Evolutionary conservation across 2,888 invertebrate genomes (phyloP).

Genomic region (Epinotia brunnichana): DNA sequence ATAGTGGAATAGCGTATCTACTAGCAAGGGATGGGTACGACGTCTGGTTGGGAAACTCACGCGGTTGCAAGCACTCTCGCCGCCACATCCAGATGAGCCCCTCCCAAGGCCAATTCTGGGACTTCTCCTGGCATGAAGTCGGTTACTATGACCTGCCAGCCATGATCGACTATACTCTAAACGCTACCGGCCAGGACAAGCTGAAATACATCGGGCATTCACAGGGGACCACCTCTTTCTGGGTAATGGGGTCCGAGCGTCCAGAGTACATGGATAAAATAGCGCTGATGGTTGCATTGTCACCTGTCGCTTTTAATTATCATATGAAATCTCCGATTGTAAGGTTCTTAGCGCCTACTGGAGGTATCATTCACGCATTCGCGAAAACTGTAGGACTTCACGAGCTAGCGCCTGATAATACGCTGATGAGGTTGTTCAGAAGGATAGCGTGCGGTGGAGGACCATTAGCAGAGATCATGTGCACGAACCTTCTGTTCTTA

Average conservation of each 20-base stretch:
- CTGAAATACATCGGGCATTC: slow-evolving; percentile 89
- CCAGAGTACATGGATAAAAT: slow-evolving; percentile 84
- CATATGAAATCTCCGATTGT: slow-evolving; percentile 67
- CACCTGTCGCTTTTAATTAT: slow-evolving; percentile 83
- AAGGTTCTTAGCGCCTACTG: slow-evolving; percentile 60
- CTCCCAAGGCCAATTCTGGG: slow-evolving; percentile 82
- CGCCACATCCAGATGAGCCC: slow-evolving; percentile 75
- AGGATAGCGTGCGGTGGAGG: slow-evolving; percentile 71
- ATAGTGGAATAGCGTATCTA: slow-evolving; percentile 68
- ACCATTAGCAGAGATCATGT: slow-evolving; percentile 77
- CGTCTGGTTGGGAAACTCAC: slow-evolving; percentile 91
- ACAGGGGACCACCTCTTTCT: slow-evolving; percentile 86
- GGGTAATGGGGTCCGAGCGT: slow-evolving; percentile 80
- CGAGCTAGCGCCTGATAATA: slow-evolving; percentile 86
- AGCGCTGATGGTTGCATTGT: slow-evolving; percentile 80
- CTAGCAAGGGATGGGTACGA: slow-evolving; percentile 86
- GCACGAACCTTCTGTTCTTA: slow-evolving; percentile 84
- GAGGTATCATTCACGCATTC: slow-evolving; percentile 54
- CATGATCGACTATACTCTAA: slow-evolving; percentile 88
- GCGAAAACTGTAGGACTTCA: slow-evolving; percentile 76
- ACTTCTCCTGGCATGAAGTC: slow-evolving; percentile 92
- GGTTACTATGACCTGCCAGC: slow-evolving; percentile 90
- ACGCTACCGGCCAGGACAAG: slow-evolving; percentile 76
- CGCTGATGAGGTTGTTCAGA: slow-evolving; percentile 75
- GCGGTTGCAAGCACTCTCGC: slow-evolving; percentile 88